Evolutionary conservation across 1,140 invertebrate genomes (phyloP).

Genomic region (Anastrepha obliqua): DNA sequence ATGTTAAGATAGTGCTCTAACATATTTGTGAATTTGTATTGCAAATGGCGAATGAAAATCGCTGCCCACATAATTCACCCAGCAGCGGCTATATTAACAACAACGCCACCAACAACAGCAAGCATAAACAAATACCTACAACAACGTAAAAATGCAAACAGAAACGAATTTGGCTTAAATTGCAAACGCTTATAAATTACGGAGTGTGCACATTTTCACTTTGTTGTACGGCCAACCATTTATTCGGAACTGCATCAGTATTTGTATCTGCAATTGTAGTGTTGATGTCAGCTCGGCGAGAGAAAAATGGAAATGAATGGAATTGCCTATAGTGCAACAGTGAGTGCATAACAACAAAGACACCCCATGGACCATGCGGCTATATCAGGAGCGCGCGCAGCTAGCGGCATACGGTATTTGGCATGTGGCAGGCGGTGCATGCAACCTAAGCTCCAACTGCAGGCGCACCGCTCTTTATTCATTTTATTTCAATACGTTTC

Average conservation of each 20-base stretch:
- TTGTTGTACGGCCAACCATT: constrained; percentile 9
- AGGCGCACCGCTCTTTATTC: not conserved
- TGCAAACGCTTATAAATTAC: constrained; percentile 38
- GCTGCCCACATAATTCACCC: constrained; percentile 34
- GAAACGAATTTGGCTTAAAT: constrained; percentile 27
- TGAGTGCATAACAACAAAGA: constrained; percentile 49
- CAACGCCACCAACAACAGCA: not conserved
- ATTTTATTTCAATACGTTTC: constrained; percentile 45
- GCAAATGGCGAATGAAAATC: constrained; percentile 3
- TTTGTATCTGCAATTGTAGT: not conserved
- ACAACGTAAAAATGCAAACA: constrained; percentile 3
- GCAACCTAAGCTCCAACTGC: not conserved
- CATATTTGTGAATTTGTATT: constrained; percentile 1
- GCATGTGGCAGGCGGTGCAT: not conserved
- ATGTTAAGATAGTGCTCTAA: not conserved
- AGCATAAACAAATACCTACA: not conserved
- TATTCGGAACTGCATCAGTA: constrained; percentile 7
- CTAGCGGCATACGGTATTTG: too few relatives aligned
- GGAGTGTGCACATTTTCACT: constrained; percentile 36
- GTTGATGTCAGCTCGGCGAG: not conserved
- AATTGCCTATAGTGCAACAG: constrained; percentile 1
- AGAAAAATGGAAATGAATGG: not conserved
- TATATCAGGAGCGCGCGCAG: not conserved
- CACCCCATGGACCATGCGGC: constrained; percentile 56
- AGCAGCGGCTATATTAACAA: constrained; percentile 21